Evolutionary conservation across 2,797 vertebrate genomes (phyloP), one percentile per base, ranked within the genome.

Genomic region (Characodon lateralis): DNA sequence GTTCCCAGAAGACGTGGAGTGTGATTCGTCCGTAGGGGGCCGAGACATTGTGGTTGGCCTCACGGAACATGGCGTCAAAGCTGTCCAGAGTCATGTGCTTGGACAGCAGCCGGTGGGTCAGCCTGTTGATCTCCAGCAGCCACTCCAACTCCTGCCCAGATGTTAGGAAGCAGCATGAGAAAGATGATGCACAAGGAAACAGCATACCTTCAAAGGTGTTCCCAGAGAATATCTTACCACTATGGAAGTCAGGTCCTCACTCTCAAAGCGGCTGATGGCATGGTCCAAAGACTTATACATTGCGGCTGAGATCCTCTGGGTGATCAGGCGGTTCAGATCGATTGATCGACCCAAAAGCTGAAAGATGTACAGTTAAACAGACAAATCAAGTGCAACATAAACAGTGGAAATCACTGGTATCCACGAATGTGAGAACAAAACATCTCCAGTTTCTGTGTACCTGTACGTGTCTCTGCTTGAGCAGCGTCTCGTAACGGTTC

Each of bases 1-100:
- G 97, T 74, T 99, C 98, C 98, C 98, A 99, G 91, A 99, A 99
- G 81, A 99, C 98, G 0, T 99, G 98, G 46, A 99, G 97, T 0
- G 98, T 99, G 91, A 99, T 98, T 77, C 98, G 95, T 71, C 98
- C 98, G 0, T 99, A 99, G 28, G 98, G 98, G 0, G 98, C 98
- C 0, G 98, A 99, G 56, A 99, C 98, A 0, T 99, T 99, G 94
- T 99, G 98, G 92, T 99, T 99, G 89, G 98, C 98, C 92, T 99
- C 98, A 1, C 98, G 96, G 93, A 99, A 99, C 98, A 99, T 99
- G 93, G 98, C 97, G 28, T 99, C 98, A 46, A 98, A 98, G 90
- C 98, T 98, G 93, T 99, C 98, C 94, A 99, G 94, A 0, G 98
- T 99, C 94, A 99, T 95, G 73, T 96, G 99, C 77, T 96, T 97